Evolutionary conservation across 2,888 invertebrate species (phyloP), one percentile per base, ranked within the genome.

Genomic region (Terebella lapidaria): DNA sequence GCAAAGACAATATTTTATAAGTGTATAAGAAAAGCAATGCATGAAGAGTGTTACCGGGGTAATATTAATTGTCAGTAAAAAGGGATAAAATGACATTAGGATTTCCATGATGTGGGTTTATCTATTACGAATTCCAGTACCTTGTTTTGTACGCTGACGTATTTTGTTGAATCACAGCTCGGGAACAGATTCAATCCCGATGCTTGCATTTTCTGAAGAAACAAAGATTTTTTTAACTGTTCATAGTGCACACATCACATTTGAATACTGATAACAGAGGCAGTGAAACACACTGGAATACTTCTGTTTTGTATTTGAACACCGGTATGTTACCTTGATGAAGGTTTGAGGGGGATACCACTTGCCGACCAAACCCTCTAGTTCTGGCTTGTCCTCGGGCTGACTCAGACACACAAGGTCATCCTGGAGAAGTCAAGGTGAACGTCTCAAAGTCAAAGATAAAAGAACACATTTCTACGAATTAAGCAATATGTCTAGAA

Each of bases 151-250:
- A 78, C 71, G 61, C 72, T 76, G 66, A 80, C 79, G 69, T 78
- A 79, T 62, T 78, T 79, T 26, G 72, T 67, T 0, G 80, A 79
- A 64, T 80, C 80, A 22, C 72, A 73, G 35, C 72, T 71, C 10
- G 80, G 80, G 71, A 80, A 80, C 2, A 80, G 69, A 65, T 80
- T 80, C 15, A 80, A 66, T 28, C 80, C 80, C 24, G 75, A 67
- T 20, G 54, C 60, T 59, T 68, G 67, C 66, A 79, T 65, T 20
- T 68, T 66, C 77, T 78, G 69, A 54, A 64, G 64, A 57, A 3
- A 30, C 46, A 35, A 35, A 35, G n/a, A n/a, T n/a, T 35, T 10
- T 35, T 35, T 35, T 35, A 35, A 35, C n/a, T n/a, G 42, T 35
- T 10, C 10, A n/a, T 3, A 56, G 54, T 20, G 20, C 27, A 52